Evolutionary conservation across 2,888 invertebrate species (phyloP), one percentile per base, ranked within the genome.

Genomic region (Bruchidius siliquastri): DNA sequence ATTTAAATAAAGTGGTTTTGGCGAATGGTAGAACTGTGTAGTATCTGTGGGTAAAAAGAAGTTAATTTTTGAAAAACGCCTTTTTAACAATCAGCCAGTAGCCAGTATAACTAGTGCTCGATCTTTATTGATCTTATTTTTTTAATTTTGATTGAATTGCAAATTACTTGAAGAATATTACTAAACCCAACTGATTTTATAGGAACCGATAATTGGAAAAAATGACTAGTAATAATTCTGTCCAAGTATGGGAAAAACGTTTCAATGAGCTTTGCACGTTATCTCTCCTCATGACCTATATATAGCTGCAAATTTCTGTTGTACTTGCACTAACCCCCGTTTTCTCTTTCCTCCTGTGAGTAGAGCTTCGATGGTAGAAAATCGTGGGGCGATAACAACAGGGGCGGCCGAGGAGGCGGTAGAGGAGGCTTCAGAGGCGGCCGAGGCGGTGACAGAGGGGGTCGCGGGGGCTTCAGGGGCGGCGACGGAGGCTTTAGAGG

Each of bases 261-360:
- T 22, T 68, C 67, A 21, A 70, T 74, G 75, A 76, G 76, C 72
- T 73, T 79, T 84, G 84, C 84, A 85, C 84, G 83, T 85, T 85
- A 78, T 81, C 81, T 74, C 71, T 74, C 67, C 74, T 73, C 75
- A 77, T 77, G 76, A 79, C 80, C 81, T n/a, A n/a, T n/a, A n/a
- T n/a, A n/a, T n/a, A n/a, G n/a, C n/a, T 80, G 82, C 83, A 71
- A 77, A 71, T 83, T 80, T 83, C 83, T 81, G 83, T 85, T 86
- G 84, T 85, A 83, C 84, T 86, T 86, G 84, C 84, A 83, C 85
- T 86, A 81, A 85, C 80, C 76, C 78, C 74, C 77, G 77, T 80
- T 81, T 81, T 81, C 77, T 80, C 81, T 82, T 82, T 83, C 81
- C 81, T 80, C 82, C 18, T 1, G 49, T 1, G 49, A 8, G 18